phyloP scores from a whole-genome alignment of 2,888 invertebrate species.

The Sinotaia quadrata region DNA sequence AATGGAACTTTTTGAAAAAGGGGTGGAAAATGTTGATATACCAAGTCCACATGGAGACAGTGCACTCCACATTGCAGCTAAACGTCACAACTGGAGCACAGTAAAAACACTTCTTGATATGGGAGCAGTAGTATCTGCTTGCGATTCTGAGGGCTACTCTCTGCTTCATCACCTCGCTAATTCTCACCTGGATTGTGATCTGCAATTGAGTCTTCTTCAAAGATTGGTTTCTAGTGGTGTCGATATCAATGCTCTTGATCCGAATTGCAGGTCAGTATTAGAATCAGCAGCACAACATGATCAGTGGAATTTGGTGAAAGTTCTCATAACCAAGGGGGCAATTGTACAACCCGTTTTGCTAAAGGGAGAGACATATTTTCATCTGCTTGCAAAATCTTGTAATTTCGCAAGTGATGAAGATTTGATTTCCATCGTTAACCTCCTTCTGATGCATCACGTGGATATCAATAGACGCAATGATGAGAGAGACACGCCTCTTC shows the following conservation, averaged over 20 bases:
- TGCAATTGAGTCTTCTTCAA: neutral
- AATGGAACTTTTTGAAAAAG: no score
- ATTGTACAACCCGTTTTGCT: neutral
- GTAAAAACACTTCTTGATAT: neutral
- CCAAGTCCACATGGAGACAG: neutral
- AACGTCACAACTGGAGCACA: neutral
- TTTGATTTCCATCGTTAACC: neutral
- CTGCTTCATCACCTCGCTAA: neutral
- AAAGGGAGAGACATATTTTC: neutral
- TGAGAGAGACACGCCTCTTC: neutral
- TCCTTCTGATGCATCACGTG: neutral
- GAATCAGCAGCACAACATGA: neutral
- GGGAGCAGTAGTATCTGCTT: neutral
- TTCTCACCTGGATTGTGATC: neutral
- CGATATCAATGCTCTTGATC: neutral
- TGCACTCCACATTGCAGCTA: neutral
- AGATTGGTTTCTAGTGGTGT: neutral
- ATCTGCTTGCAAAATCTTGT: neutral
- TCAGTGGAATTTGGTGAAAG: neutral
- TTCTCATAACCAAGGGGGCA: neutral
- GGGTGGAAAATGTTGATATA: neutral
- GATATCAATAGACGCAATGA: neutral
- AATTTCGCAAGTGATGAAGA: no score
- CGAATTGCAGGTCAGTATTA: neutral
- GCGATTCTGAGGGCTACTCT: neutral